phyloP scores from a whole-genome alignment of 2,888 invertebrate genomes.

The Rhaphigaster nebulosa region DNA sequence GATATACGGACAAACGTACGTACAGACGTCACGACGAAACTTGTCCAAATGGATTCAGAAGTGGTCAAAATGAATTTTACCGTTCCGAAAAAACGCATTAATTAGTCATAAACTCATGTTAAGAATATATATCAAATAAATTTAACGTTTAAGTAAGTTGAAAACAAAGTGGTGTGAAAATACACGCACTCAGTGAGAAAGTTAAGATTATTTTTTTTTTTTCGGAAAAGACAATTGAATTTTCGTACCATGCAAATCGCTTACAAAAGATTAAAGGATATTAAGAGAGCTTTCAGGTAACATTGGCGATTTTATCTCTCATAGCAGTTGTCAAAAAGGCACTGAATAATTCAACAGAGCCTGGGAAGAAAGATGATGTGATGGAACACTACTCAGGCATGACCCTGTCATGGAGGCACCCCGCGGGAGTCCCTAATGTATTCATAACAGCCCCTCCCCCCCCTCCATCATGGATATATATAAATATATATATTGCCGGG shows the following conservation, averaged over 20 bases:
- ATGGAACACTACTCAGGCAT: constrained; percentile 1
- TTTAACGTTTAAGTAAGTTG: too few relatives aligned
- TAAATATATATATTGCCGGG: background rate
- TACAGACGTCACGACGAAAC: too few relatives aligned
- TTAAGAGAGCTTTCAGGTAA: background rate
- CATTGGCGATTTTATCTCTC: constrained; percentile 14
- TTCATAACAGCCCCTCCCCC: background rate
- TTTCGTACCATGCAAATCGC: background rate
- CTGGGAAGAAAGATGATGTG: background rate
- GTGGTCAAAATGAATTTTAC: too few relatives aligned
- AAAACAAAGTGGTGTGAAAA: too few relatives aligned
- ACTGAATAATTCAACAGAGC: background rate
- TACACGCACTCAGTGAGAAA: background rate
- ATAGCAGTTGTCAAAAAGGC: background rate
- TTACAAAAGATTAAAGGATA: background rate
- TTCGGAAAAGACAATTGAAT: background rate
- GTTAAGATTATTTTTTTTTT: background rate
- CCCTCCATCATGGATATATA: background rate
- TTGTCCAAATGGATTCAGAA: too few relatives aligned
- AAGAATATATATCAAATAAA: too few relatives aligned
- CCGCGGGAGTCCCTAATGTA: background rate
- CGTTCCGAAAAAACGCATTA: too few relatives aligned
- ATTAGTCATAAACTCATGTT: too few relatives aligned
- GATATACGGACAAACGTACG: too few relatives aligned
- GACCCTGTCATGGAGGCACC: too few relatives aligned